Base-by-base conservation (phyloP, 2,797 vertebrate genomes). In the Gastrophryne carolinensis region DNA sequence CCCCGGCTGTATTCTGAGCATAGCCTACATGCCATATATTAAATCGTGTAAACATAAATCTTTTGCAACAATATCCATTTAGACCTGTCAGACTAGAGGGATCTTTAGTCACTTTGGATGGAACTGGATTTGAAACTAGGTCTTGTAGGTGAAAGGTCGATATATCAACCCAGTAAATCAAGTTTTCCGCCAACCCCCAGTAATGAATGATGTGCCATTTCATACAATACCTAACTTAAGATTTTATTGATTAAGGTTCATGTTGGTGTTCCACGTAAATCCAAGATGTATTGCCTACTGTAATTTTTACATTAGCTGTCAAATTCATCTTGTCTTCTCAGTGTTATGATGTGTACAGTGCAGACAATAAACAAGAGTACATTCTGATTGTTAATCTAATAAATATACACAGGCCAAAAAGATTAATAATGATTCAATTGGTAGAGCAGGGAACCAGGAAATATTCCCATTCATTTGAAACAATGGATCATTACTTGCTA, bases 221-320 rank as follows among this genome's bases (percentile, higher is more conserved):
- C 89, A 79, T 93, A 95, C 94, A 95, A 94, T 94, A 93, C 93
- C 91, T 89, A 93, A 94, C 93, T 95, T 92, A 93, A 92, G 91
- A 89, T 89, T 82, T 91, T 95, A 96, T 96, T 94, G 94, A 96
- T 95, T 95, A 95, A 92, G 94, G 94, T 93, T 96, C 94, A 94
- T 93, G 93, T 93, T 89, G 86, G 92, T 93, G 90, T 94, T 92
- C 88, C 89, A 91, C 92, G 92, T 89, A 91, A 91, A 95, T 93
- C 91, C 86, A 90, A 95, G 94, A 95, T 94, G 88, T 94, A 96
- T 93, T 91, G 93, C 92, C 91, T 87, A 91, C 92, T 93, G 91
- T 95, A 94, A 95, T 95, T 96, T 94, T 94, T 95, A 93, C 93
- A 95, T 95, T 94, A 94, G 89, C 92, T 91, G 91, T 95, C 94